These are phyloP conservation scores for Hydraecia micacea DNA, from an alignment of 2,888 invertebrate genomes.

Conservation along the genomic window DNA sequence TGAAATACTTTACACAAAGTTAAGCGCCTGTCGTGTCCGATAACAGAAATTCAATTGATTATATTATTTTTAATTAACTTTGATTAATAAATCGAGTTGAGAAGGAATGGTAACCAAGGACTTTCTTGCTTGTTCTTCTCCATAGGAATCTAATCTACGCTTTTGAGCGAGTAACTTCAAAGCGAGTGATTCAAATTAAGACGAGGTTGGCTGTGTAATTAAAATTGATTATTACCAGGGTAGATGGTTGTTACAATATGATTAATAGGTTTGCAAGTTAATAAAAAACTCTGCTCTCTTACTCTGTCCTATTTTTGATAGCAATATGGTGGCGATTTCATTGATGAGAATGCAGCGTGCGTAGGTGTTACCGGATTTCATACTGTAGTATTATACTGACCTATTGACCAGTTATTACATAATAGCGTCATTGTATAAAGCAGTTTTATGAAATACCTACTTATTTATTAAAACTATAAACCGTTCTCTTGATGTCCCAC, in stretches of 20 bases:
- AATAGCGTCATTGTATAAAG: constrained; percentile 41
- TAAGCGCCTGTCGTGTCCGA: neutral
- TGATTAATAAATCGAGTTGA: neutral
- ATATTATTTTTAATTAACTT: constrained; percentile 14
- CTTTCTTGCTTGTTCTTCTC: constrained; percentile 1
- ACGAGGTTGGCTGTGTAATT: neutral
- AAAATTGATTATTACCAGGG: neutral
- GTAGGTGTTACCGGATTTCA: constrained; percentile 40
- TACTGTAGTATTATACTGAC: constrained; percentile 13
- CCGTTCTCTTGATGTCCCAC: neutral
- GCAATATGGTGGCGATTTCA: constrained; percentile 7
- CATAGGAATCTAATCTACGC: neutral
- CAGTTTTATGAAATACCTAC: constrained; percentile 14
- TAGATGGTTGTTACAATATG: neutral
- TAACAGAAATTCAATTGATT: constrained; percentile 7
- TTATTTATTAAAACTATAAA: neutral
- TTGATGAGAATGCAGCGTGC: constrained; percentile 6
- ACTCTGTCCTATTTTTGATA: neutral
- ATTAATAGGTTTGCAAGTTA: neutral
- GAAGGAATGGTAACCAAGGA: neutral
- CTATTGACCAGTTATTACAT: constrained; percentile 35
- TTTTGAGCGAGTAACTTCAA: constrained; percentile 11
- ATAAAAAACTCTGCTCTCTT: neutral
- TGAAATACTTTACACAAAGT: neutral
- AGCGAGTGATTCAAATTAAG: constrained; percentile 3